Evolutionary conservation across 2,888 invertebrate genomes (phyloP).

Genomic region (Spisula solida): DNA sequence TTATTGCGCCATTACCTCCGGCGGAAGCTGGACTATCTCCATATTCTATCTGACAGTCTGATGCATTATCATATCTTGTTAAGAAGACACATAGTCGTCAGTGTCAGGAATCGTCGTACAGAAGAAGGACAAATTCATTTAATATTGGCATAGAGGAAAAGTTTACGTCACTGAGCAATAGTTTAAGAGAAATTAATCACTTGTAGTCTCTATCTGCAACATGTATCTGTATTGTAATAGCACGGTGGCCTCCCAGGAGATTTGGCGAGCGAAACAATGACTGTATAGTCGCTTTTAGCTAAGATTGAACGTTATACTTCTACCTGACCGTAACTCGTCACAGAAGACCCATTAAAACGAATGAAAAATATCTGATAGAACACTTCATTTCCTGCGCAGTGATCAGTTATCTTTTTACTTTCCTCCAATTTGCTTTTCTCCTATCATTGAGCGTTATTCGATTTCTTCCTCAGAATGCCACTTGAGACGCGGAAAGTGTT

Average conservation of each 20-base stretch:
- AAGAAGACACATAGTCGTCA: background rate
- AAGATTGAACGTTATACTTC: constrained; percentile 69
- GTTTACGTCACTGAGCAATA: constrained; percentile 43
- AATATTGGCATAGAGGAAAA: constrained; percentile 45
- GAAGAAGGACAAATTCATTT: constrained; percentile 38
- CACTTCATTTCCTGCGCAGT: constrained; percentile 67
- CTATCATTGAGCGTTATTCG: background rate
- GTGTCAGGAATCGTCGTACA: background rate
- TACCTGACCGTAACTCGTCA: constrained; percentile 55
- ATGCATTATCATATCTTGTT: background rate
- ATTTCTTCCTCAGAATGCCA: constrained; percentile 20
- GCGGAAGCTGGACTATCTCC: background rate
- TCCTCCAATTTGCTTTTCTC: constrained; percentile 17
- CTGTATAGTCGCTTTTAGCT: constrained; percentile 69
- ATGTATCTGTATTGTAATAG: constrained; percentile 57
- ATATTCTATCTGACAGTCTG: background rate
- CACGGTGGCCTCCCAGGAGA: constrained; percentile 51
- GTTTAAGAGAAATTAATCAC: constrained; percentile 51
- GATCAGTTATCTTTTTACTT: constrained; percentile 1
- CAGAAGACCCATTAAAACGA: constrained; percentile 65
- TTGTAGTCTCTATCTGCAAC: constrained; percentile 29
- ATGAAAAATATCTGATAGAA: constrained; percentile 71
- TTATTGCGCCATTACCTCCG: background rate
- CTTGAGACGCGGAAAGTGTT: constrained; percentile 20
- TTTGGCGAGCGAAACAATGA: constrained; percentile 46